Base-by-base conservation (phyloP, 2,113 vertebrate species). In the Pionites leucogaster region DNA sequence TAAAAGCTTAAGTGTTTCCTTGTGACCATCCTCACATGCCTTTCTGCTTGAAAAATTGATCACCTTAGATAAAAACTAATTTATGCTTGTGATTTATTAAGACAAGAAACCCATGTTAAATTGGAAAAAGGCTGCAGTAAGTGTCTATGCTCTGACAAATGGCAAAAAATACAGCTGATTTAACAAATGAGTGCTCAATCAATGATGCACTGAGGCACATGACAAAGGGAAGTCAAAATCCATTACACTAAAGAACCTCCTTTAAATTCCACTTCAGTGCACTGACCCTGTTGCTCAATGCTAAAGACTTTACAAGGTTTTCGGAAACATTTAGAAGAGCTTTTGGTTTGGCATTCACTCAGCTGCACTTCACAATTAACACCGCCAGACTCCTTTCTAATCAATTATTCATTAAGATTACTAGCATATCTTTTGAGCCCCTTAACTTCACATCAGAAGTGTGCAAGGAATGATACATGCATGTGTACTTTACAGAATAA, bases 171-270 rank as follows among this genome's bases (percentile, higher is more conserved):
- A 94, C 87, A 97, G 98, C 98, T 99, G 99, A 99, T 99, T 99
- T 99, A 99, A 98, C 98, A 99, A 99, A 98, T 98, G 98, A 99
- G 97, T 92, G 91, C 98, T 98, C 98, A 99, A 98, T 99, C 98
- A 99, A 99, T 99, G 98, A 98, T 97, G 98, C 98, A 98, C 95
- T 98, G 98, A 97, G 97, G 98, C 98, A 97, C 95, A 95, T 97
- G 99, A 99, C 98, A 98, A 99, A 98, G 98, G 98, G 98, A 99
- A 99, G 98, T 98, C 98, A 99, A 98, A 98, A 98, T 85, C 98
- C 95, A 99, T 98, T 99, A 98, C 89, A 97, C 97, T 99, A 98
- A 99, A 99, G 96, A 96, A 95, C 87, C 95, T 97, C 97, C 97
- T 99, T 98, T 98, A 97, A 98, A 98, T 99, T 99, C 98, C 98